Evolutionary conservation across 2,888 invertebrate species (phyloP).

Genomic region (Deilephila porcellus): DNA sequence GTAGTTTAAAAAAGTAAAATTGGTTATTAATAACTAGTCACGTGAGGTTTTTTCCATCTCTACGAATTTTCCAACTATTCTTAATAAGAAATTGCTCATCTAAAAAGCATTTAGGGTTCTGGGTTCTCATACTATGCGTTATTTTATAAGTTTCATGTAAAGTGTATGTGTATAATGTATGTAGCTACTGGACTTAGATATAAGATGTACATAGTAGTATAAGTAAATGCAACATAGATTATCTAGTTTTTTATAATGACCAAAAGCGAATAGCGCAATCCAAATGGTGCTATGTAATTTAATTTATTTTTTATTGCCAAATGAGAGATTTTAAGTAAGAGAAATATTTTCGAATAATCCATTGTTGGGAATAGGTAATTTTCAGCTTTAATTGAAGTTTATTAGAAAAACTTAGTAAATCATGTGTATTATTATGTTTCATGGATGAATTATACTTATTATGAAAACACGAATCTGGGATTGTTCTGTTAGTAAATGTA

Average conservation of each 20-base stretch:
- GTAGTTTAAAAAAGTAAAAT: conserved; percentile 30
- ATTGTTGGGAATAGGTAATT: background rate
- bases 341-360: background rate
- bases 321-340: background rate
- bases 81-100: background rate
- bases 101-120: background rate
- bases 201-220: conserved; percentile 57
- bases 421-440: no score
- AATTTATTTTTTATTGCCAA: conserved; percentile 37
- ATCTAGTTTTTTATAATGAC: conserved; percentile 36
- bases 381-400: background rate
- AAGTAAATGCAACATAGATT: conserved; percentile 16
- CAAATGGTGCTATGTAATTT: conserved; percentile 66
- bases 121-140: background rate
- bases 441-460: background rate
- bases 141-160: conserved; percentile 9
- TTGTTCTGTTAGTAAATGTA: background rate
- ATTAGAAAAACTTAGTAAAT: background rate
- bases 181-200: no score
- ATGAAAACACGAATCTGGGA: background rate
- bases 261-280: conserved; percentile 58
- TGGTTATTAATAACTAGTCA: conserved; percentile 63
- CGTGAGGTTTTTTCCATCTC: conserved; percentile 40
- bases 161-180: conserved; percentile 37
- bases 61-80: conserved; percentile 5